phyloP scores from a whole-genome alignment of 2,888 invertebrate species.

The Alitta virens region DNA sequence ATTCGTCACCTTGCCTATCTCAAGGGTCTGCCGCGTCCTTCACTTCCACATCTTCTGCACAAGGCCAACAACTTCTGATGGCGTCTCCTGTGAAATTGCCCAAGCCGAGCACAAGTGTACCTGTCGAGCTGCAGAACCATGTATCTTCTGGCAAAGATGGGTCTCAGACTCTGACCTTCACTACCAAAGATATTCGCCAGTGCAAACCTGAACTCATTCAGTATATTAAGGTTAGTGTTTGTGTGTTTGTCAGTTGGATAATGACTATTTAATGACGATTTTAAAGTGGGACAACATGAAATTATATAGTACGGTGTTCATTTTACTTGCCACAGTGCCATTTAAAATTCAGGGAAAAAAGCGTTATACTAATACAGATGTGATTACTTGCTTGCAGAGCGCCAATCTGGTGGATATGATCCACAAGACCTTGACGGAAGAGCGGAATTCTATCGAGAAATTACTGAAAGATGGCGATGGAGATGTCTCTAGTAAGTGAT shows the following conservation, averaged over 20 bases:
- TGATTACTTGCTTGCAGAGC: constrained; percentile 1
- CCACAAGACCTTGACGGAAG: background rate
- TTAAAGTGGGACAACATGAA: too few relatives aligned
- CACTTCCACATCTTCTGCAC: too few relatives aligned
- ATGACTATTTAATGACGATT: too few relatives aligned
- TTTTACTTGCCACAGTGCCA: too few relatives aligned
- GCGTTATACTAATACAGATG: too few relatives aligned
- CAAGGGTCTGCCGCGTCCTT: too few relatives aligned
- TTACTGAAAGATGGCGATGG: constrained; percentile 1
- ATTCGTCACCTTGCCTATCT: too few relatives aligned
- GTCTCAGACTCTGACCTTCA: constrained; percentile 12
- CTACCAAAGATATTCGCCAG: constrained; percentile 13
- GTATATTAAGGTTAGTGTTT: constrained; percentile 11
- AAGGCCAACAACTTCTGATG: too few relatives aligned
- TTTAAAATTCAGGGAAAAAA: too few relatives aligned
- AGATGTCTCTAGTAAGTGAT: constrained; percentile 2
- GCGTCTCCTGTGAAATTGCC: too few relatives aligned
- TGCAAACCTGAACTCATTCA: constrained; percentile 7
- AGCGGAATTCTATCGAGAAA: constrained; percentile 7
- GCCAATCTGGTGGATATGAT: constrained; percentile 5
- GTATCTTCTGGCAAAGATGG: constrained; percentile 6
- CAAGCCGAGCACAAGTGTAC: background rate
- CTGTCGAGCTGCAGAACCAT: background rate
- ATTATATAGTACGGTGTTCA: too few relatives aligned
- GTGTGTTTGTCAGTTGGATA: too few relatives aligned